phyloP scores from a whole-genome alignment of 2,888 invertebrate species.

The Crossocerus cetratus region DNA sequence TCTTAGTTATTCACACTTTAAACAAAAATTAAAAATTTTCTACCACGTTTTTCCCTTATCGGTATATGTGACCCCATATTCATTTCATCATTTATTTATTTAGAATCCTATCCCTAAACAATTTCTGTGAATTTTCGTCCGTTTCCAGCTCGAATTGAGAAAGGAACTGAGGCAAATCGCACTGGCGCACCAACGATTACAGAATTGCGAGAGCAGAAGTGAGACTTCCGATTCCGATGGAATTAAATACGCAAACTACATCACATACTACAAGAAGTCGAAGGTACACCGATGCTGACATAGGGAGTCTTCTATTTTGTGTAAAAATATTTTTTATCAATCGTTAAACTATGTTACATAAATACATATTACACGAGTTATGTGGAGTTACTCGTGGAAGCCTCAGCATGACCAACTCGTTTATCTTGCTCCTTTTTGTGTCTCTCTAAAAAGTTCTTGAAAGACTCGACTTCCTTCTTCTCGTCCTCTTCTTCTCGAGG shows the following conservation, averaged over 20 bases:
- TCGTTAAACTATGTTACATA: conserved; percentile 25
- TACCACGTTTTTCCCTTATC: too few species aligned
- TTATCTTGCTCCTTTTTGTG: conserved; percentile 64
- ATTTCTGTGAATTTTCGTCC: conserved; percentile 6
- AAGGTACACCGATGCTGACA: conserved; percentile 2
- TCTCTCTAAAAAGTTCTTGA: conserved; percentile 64
- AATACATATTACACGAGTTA: conserved; percentile 27
- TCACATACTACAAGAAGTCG: conserved; percentile 1
- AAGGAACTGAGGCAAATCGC: conserved; percentile 78
- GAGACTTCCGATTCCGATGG: conserved; percentile 11
- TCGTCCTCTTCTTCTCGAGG: conserved; percentile 72
- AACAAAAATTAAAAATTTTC: too few species aligned
- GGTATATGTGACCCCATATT: too few species aligned
- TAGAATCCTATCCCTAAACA: too few species aligned
- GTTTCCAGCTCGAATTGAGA: conserved; percentile 76
- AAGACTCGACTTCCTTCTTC: conserved; percentile 72
- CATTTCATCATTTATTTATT: too few species aligned
- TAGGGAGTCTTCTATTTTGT: background rate
- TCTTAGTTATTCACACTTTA: too few species aligned
- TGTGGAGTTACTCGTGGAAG: conserved; percentile 54
- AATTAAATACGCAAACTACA: conserved; percentile 29
- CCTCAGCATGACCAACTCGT: conserved; percentile 47
- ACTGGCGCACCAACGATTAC: conserved; percentile 43
- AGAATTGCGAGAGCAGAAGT: conserved; percentile 7
- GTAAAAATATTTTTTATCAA: conserved; percentile 12